Evolutionary conservation across 2,113 vertebrate species (phyloP).

Genomic region (Tinamus guttatus): DNA sequence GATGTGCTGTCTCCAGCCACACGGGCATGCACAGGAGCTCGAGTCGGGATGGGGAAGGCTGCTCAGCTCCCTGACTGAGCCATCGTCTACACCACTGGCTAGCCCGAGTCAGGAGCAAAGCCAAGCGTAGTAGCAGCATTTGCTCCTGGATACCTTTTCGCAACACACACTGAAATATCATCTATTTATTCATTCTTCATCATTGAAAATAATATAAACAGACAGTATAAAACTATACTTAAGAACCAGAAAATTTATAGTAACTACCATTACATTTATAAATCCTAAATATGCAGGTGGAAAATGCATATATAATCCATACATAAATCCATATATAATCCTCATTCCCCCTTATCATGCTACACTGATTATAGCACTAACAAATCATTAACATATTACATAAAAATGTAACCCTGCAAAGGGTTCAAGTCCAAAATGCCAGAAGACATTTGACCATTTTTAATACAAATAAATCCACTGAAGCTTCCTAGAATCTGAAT

Average conservation of each 20-base stretch:
- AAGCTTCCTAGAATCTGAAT: background rate
- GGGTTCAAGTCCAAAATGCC: background rate
- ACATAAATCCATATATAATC: background rate
- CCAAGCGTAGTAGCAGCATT: background rate
- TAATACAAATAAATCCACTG: background rate
- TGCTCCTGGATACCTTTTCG: background rate
- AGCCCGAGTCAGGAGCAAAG: background rate
- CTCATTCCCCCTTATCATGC: background rate
- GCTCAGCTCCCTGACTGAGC: conserved; percentile 19
- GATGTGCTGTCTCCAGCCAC: conserved; percentile 28
- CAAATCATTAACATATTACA: background rate
- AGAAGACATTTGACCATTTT: background rate
- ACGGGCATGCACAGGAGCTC: background rate
- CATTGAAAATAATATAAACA: background rate
- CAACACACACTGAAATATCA: background rate
- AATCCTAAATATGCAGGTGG: background rate
- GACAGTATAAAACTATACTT: background rate
- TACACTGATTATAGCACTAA: background rate
- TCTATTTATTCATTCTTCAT: background rate
- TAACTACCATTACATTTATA: background rate
- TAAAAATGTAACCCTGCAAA: background rate
- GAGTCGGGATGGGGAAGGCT: background rate
- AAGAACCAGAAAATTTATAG: background rate
- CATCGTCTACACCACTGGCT: background rate
- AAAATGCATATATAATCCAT: background rate